Evolutionary conservation across 2,888 invertebrate species (phyloP), one percentile per base, ranked within the genome.

Genomic region (Tipula lateralis): DNA sequence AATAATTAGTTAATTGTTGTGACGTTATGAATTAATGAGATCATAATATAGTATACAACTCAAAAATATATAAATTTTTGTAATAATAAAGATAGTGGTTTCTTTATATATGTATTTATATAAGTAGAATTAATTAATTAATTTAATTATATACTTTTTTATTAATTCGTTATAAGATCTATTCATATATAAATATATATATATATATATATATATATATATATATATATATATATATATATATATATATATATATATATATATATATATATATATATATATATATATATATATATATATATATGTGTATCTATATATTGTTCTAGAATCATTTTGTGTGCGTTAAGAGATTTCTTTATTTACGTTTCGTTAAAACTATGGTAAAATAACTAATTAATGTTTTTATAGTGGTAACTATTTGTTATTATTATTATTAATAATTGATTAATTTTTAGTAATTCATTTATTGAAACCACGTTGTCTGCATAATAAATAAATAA

Each of bases 361-460:
- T 44, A 44, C 16, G 16, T 50, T 50, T 50, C 44, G 44, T 50
- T 50, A 50, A 50, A 50, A 50, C 44, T 50, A 50, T 50, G 16
- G 16, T 50, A 50, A 50, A 50, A 50, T 19, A 50, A 50, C 16
- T 50, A 50, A 44, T 50, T 50, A 50, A 50, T 16, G 16, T 50
- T 50, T 50, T 50, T 50, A 16, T 50, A 50, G 44, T 50, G 44
- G 44, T 50, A 50, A 50, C 44, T 50, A 50, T 44, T 44, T 44
- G n/a, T 44, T 50, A 50, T 50, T 50, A 50, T 50, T 50, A 50
- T 50, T 50, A 50, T 50, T 50, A 50, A 50, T 50, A 50, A 50
- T 50, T 50, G 44, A 50, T 50, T 50, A 50, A 50, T 16, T 50
- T 50, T 50, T 50, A 16, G 44, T 50, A 50, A 50, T 50, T 50